These are phyloP conservation scores for Melinaea menophilus DNA, from an alignment of 2,888 invertebrate genomes.

Conservation along the genomic window DNA sequence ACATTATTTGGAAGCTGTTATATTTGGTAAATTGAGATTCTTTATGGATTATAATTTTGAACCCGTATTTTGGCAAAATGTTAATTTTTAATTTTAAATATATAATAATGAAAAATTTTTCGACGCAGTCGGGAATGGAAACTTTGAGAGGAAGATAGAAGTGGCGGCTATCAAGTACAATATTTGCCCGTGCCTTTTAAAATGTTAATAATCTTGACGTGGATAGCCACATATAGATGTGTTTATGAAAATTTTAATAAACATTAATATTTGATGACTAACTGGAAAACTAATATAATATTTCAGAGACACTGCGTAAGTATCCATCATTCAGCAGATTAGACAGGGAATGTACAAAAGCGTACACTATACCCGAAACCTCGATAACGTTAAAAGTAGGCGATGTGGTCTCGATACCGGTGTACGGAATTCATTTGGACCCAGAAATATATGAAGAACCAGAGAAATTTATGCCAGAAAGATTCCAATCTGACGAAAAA, in stretches of 20 bases:
- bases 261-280: constrained; percentile 34
- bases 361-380: constrained; percentile 72
- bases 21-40: constrained; percentile 45
- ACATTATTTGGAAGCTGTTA: constrained; percentile 60
- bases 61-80: neutral
- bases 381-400: constrained; percentile 65
- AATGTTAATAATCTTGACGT: constrained; percentile 22
- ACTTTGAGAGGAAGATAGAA: too few relatives aligned
- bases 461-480: constrained; percentile 70
- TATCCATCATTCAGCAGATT: constrained; percentile 76
- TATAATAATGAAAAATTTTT: too few relatives aligned
- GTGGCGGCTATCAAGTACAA: neutral
- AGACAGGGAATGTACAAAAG: constrained; percentile 74
- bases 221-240: too few relatives aligned
- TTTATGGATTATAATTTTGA: neutral
- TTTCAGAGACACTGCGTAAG: constrained; percentile 77
- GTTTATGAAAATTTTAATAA: constrained; percentile 44
- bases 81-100: neutral
- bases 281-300: constrained; percentile 38
- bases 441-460: constrained; percentile 76
- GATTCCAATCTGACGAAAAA: constrained; percentile 72
- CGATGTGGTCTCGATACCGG: constrained; percentile 63
- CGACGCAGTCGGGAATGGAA: too few relatives aligned
- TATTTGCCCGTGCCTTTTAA: neutral
- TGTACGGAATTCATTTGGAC: constrained; percentile 75